Evolutionary conservation across 2,888 invertebrate species (phyloP).

Genomic region (Noctua pronuba): DNA sequence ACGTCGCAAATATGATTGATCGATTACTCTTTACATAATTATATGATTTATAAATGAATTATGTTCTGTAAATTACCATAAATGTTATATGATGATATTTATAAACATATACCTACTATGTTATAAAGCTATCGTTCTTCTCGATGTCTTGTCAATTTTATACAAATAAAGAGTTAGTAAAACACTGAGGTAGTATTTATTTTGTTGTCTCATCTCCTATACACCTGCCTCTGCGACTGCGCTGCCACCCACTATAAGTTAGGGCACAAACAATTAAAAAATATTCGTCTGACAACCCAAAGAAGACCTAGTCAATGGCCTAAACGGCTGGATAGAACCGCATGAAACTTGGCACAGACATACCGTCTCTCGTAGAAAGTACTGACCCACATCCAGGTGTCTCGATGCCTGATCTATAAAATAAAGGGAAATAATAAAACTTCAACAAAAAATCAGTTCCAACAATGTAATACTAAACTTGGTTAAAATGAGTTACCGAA

Average conservation of each 20-base stretch:
- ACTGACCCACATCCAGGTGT: not conserved
- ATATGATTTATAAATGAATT: not conserved
- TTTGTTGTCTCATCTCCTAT: not conserved
- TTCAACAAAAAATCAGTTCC: too few relatives aligned
- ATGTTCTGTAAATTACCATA: not conserved
- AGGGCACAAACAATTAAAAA: not conserved
- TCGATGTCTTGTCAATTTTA: slow-evolving; percentile 73
- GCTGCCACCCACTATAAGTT: not conserved
- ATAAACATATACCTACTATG: slow-evolving; percentile 41
- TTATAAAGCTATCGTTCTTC: slow-evolving; percentile 64
- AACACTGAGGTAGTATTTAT: slow-evolving; percentile 12
- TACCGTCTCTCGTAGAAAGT: not conserved
- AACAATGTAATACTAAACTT: too few relatives aligned
- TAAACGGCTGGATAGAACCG: not conserved
- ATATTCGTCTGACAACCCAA: not conserved
- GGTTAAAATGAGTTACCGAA: too few relatives aligned
- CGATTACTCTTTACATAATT: not conserved
- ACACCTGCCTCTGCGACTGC: not conserved
- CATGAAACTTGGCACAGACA: not conserved
- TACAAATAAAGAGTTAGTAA: slow-evolving; percentile 66
- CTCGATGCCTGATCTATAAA: too few relatives aligned
- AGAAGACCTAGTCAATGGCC: not conserved
- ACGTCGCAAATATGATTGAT: not conserved
- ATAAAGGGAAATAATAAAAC: too few relatives aligned
- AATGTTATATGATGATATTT: slow-evolving; percentile 26